phyloP scores from a whole-genome alignment of 1,140 invertebrate species.

The Drosophila kepulauana region DNA sequence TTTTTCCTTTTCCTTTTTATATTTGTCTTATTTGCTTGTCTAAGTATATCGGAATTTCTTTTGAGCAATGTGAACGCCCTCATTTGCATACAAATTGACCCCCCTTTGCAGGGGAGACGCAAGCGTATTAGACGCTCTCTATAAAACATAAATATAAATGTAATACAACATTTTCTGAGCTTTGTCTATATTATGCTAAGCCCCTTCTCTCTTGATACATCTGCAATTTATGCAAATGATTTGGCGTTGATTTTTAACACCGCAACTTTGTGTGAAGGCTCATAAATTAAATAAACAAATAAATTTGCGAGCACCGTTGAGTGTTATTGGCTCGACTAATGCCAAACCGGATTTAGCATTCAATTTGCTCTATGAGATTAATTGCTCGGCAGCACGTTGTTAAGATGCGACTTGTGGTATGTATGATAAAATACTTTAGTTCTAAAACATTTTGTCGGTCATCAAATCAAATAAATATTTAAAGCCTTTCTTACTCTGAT shows the following conservation, averaged over 20 bases:
- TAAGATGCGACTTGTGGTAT: conserved; percentile 55
- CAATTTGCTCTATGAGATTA: conserved; percentile 59
- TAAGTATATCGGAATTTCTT: conserved; percentile 21
- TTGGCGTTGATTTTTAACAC: conserved; percentile 60
- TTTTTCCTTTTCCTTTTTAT: conserved; percentile 23
- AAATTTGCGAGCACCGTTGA: conserved; percentile 28
- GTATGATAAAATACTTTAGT: conserved; percentile 50
- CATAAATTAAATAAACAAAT: conserved; percentile 69
- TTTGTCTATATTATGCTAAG: conserved; percentile 30
- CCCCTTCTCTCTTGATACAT: conserved; percentile 66
- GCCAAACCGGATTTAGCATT: conserved; percentile 63
- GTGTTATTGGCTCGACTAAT: conserved; percentile 28
- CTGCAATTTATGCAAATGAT: conserved; percentile 74
- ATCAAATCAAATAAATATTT: conserved; percentile 29
- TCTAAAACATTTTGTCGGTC: conserved; percentile 21
- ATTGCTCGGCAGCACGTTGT: conserved; percentile 65
- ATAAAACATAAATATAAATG: not conserved
- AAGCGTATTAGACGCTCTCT: conserved; percentile 59
- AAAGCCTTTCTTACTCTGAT: conserved; percentile 11
- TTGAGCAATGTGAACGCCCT: conserved; percentile 45
- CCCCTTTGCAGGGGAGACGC: conserved; percentile 25
- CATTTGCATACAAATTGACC: conserved; percentile 68
- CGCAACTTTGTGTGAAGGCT: conserved; percentile 42
- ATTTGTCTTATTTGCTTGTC: conserved; percentile 9
- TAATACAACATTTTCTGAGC: conserved; percentile 23